Conservation (phyloP, 2,797 vertebrate genomes). For the Artibeus jamaicensis region DNA sequence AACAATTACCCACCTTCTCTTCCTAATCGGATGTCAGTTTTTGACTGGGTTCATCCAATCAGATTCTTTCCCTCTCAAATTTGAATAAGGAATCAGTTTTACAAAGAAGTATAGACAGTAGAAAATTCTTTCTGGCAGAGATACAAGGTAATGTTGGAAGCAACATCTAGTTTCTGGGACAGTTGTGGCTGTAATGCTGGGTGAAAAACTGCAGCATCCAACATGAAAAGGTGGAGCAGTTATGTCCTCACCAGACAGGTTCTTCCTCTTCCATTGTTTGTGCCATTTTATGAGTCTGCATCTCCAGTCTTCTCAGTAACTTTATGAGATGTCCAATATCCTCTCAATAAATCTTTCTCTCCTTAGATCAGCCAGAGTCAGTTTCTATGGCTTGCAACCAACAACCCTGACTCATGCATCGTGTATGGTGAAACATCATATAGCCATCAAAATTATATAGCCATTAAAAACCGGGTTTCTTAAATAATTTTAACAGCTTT, state of each 20-base stretch:
- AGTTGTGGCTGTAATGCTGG: not conserved
- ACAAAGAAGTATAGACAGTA: not conserved
- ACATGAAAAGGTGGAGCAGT: not conserved
- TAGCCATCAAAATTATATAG: not conserved
- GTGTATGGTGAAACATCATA: not conserved
- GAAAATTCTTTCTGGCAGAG: not conserved
- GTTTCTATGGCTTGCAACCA: not conserved
- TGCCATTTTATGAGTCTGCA: not conserved
- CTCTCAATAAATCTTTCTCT: not conserved
- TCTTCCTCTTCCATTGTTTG: not conserved
- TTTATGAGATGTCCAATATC: not conserved
- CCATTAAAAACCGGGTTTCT: not conserved
- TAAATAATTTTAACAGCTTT: not conserved
- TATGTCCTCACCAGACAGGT: not conserved
- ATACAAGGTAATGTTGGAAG: not conserved
- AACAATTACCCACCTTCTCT: not conserved
- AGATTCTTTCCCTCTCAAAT: not conserved
- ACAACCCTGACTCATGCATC: not conserved
- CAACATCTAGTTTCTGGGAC: not conserved
- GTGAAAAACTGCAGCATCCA: accelerated
- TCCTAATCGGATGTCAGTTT: not conserved
- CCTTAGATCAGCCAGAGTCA: not conserved
- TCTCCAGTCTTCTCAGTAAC: not conserved
- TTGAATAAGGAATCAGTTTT: not conserved
- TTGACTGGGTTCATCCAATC: not conserved